Evolutionary conservation across 2,113 vertebrate genomes (phyloP).

Genomic region (Syngnathus floridae): DNA sequence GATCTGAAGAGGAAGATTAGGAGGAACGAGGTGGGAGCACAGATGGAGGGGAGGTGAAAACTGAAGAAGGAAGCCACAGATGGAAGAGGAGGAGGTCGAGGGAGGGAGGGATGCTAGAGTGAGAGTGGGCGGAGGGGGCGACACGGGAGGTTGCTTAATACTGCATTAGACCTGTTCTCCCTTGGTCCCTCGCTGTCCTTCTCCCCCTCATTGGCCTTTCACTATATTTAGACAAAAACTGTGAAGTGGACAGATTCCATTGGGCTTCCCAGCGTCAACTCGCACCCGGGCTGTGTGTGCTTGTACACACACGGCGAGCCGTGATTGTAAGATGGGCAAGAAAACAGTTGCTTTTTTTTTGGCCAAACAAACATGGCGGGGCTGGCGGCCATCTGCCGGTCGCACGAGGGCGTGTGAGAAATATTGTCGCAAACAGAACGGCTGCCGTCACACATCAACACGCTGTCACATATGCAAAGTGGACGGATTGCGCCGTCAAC

Average conservation of each 20-base stretch:
- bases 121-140: constrained; percentile 32
- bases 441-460: constrained; percentile 34
- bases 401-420: constrained; percentile 34
- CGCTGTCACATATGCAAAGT: constrained; percentile 12
- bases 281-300: constrained; percentile 39
- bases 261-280: constrained; percentile 64
- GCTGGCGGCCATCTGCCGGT: constrained; percentile 48
- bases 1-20: constrained; percentile 14
- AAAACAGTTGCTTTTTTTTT: constrained; percentile 53
- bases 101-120: constrained; percentile 32
- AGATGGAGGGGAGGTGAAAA: constrained; percentile 48
- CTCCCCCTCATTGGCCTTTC: constrained; percentile 35
- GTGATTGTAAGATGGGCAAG: constrained; percentile 26
- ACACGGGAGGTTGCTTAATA: constrained; percentile 54
- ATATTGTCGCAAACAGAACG: constrained; percentile 41
- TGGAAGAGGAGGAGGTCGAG: constrained; percentile 55
- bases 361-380: constrained; percentile 39
- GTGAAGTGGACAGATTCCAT: constrained; percentile 65
- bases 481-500: too few relatives aligned
- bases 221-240: constrained; percentile 71
- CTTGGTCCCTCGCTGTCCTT: constrained; percentile 43
- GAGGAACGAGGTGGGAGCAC: constrained; percentile 19
- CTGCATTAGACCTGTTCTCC: constrained; percentile 52
- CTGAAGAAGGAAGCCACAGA: constrained; percentile 45
- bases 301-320: neutral